These are phyloP conservation scores for Hecatera dysodea DNA, from an alignment of 2,888 invertebrate genomes.

Conservation along the genomic window DNA sequence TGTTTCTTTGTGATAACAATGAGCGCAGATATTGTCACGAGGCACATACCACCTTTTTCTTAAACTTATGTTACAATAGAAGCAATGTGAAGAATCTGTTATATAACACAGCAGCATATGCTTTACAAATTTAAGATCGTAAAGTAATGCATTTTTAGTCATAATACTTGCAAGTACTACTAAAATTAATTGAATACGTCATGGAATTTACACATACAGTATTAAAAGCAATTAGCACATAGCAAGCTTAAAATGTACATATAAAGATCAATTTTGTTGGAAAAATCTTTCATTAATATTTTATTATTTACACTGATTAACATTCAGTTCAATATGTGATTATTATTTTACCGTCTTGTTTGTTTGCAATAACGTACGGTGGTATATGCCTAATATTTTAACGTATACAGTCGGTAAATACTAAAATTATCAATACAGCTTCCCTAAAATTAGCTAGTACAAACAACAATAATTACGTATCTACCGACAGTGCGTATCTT, in stretches of 20 bases:
- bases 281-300: slow-evolving; percentile 16
- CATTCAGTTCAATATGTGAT: slow-evolving; percentile 21
- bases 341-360: slow-evolving; percentile 1
- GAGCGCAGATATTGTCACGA: slow-evolving; percentile 80
- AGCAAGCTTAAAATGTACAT: slow-evolving; percentile 22
- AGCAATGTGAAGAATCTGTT: slow-evolving; percentile 33
- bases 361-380: slow-evolving; percentile 32
- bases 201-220: slow-evolving; percentile 17
- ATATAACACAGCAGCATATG: slow-evolving; percentile 30
- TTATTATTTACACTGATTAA: slow-evolving; percentile 28
- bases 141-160: slow-evolving; percentile 3
- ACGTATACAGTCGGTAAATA: slow-evolving; percentile 60
- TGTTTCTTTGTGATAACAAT: slow-evolving; percentile 77
- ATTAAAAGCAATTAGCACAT: slow-evolving; percentile 20
- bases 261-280: slow-evolving; percentile 17
- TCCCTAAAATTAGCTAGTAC: slow-evolving; percentile 49
- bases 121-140: slow-evolving; percentile 12
- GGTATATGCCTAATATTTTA: slow-evolving; percentile 55
- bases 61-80: slow-evolving; percentile 30
- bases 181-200: slow-evolving; percentile 27
- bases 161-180: slow-evolving; percentile 1
- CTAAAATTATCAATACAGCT: slow-evolving; percentile 31
- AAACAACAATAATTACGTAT: slow-evolving; percentile 47
- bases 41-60: slow-evolving; percentile 70
- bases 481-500: slow-evolving; percentile 53